Evolutionary conservation across 2,888 invertebrate genomes (phyloP).

Genomic region (Siphlonurus alternatus): DNA sequence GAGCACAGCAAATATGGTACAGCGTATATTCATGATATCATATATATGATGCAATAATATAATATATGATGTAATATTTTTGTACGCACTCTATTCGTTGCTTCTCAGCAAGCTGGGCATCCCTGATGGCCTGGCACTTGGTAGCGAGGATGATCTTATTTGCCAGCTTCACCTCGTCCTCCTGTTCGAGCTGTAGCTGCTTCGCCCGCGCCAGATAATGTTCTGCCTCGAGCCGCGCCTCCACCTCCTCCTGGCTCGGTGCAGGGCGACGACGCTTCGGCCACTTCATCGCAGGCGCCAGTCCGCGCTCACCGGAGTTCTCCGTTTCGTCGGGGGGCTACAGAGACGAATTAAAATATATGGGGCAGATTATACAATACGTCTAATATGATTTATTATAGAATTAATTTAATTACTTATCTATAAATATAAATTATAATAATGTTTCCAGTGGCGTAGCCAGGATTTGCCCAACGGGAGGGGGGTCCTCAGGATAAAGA

Average conservation of each 20-base stretch:
- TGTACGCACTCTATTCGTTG: slow-evolving; percentile 19
- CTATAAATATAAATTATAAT: no score
- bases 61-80: slow-evolving; percentile 1
- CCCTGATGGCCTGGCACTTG: slow-evolving; percentile 69
- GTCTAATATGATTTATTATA: no score
- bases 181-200: slow-evolving; percentile 36
- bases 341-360: neutral
- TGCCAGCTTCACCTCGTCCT: slow-evolving; percentile 49
- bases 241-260: slow-evolving; percentile 28
- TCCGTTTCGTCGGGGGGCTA: neutral
- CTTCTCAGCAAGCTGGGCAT: slow-evolving; percentile 60
- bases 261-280: neutral
- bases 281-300: neutral
- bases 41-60: neutral
- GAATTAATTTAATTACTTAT: no score
- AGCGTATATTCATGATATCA: neutral
- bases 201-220: slow-evolving; percentile 33
- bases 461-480: no score
- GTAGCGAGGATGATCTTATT: slow-evolving; percentile 66
- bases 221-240: slow-evolving; percentile 30
- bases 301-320: neutral
- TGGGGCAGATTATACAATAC: no score
- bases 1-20: neutral
- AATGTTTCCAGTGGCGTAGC: no score
- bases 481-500: no score